phyloP scores from a whole-genome alignment of 35 echinoderm and acorn worm species.

The Amphiura filiformis region DNA sequence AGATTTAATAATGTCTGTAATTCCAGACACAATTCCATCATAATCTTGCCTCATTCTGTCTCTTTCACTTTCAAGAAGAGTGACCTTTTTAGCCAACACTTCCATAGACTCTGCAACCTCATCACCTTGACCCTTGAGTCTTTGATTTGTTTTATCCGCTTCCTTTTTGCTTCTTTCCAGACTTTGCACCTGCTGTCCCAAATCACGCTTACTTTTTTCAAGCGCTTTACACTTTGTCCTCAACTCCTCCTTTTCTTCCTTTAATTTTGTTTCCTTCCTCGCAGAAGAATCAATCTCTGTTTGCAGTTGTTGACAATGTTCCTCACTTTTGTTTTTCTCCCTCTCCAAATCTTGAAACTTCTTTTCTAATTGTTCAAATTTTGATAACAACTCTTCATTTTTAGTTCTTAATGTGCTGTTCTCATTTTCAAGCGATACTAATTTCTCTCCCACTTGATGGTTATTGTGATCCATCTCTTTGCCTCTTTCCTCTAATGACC shows the following conservation, averaged over 20 bases:
- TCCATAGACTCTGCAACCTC: neutral
- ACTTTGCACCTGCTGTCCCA: neutral
- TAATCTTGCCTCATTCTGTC: neutral
- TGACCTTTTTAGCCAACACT: neutral
- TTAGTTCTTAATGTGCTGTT: neutral
- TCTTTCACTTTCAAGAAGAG: neutral
- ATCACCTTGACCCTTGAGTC: too few species aligned
- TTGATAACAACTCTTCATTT: neutral
- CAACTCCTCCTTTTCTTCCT: neutral
- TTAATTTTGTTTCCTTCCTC: neutral
- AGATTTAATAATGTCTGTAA: too few species aligned
- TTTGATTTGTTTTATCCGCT: neutral
- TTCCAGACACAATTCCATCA: neutral
- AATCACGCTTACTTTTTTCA: too few species aligned
- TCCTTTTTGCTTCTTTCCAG: neutral
- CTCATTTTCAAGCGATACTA: constrained; percentile 1
- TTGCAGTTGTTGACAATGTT: constrained; percentile 6
- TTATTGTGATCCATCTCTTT: neutral
- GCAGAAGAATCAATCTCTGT: neutral
- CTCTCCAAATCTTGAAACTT: neutral
- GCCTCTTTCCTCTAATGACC: neutral
- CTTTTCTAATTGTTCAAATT: neutral
- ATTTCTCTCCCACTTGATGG: constrained; percentile 12
- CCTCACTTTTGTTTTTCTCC: constrained; percentile 13
- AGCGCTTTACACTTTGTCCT: too few species aligned